Base-by-base conservation (phyloP, 2,888 invertebrate species). In the Arrhopalites spinosus region DNA sequence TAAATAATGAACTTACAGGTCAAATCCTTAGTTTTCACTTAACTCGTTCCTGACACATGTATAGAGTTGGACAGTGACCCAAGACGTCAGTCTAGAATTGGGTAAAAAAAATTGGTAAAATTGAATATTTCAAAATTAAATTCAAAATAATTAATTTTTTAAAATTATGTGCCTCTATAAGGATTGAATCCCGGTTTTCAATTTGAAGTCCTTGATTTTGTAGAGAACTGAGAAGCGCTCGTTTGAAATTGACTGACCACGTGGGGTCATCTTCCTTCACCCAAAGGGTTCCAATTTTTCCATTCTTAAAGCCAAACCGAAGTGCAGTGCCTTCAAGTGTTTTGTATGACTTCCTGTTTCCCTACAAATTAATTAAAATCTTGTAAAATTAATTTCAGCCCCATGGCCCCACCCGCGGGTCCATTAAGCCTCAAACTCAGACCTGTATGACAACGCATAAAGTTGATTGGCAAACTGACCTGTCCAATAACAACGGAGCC, bases 171-270 rank as follows among this genome's bases (percentile, higher is more conserved):
- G 86, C 87, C 85, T 87, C 87, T 73, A 84, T 84, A 77, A 85
- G 84, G 25, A 83, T 79, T 23, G 85, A 84, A 61, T 84, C 82
- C 17, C 86, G 86, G n/a, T n/a, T n/a, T 72, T 84, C 84, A 13
- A 86, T 85, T 86, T 91, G 88, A 63, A 78, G 68, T 77, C 88
- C 87, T 23, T 89, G 88, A 0, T 90, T 89, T 85, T 94, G 94
- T 84, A 95, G 88, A 78, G 93, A 86, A 0, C 96, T 95, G 75
- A 95, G 89, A 79, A 96, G 89, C 2, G 93, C 96, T 79, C 96
- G 90, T 87, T 97, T 97, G 85, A 96, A 89, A 87, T 97, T 96
- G 73, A 96, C 89, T 0, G 93, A 92, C 84, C 91, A 91, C 25
- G 90, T 89, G 0, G 90, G 89, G 84, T 97, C 96, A 0, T 87